Percentiles rank a stretch among this genome's conserved stretches.
Conservation (phyloP, 1,140 invertebrate species). For the Phocides pigmalion region DNA sequence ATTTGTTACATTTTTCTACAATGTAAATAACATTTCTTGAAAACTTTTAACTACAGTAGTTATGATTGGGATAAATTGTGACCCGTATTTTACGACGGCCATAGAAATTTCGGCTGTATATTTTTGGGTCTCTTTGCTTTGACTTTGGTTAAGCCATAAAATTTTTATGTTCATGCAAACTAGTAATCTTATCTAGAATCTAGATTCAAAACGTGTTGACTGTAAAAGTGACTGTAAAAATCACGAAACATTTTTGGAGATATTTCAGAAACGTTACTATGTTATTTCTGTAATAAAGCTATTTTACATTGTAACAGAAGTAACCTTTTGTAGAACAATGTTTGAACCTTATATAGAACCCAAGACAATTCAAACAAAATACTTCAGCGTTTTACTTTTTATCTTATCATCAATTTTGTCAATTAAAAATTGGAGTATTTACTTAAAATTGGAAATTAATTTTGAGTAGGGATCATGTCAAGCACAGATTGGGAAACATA, state of each 20-base stretch:
- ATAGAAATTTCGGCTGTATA: slow-evolving; percentile 15
- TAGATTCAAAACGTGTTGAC: slow-evolving; percentile 18
- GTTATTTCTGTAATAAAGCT: slow-evolving; percentile 1
- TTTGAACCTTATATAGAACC: too few relatives aligned
- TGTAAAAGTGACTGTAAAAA: not conserved
- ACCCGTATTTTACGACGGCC: slow-evolving; percentile 7
- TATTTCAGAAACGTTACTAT: not conserved
- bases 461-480: too few relatives aligned
- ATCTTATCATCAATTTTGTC: too few relatives aligned
- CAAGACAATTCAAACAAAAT: too few relatives aligned
- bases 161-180: slow-evolving; percentile 24
- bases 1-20: too few relatives aligned
- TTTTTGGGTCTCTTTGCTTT: slow-evolving; percentile 2
- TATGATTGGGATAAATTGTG: not conserved
- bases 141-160: slow-evolving; percentile 16
- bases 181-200: slow-evolving; percentile 11
- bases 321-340: not conserved
- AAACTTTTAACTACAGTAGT: not conserved
- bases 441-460: too few relatives aligned
- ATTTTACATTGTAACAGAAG: not conserved
- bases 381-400: too few relatives aligned
- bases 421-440: too few relatives aligned
- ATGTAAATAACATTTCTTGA: too few relatives aligned
- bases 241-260: slow-evolving; percentile 6
- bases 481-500: too few relatives aligned